These are phyloP conservation scores for Drosophila buzzatii DNA, from an alignment of 2,888 invertebrate species.

Conservation along the genomic window DNA sequence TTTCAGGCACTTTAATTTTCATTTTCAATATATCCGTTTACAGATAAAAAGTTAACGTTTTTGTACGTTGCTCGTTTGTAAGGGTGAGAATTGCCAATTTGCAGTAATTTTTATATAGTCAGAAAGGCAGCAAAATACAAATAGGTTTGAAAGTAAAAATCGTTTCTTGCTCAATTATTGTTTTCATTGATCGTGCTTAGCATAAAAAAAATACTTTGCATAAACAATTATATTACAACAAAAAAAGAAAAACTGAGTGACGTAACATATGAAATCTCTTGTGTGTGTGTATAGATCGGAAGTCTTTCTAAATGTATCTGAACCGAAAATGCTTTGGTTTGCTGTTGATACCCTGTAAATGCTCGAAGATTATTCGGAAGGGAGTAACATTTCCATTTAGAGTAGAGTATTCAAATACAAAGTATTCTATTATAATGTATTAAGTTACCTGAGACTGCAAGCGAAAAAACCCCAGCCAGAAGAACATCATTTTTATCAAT, in stretches of 20 bases:
- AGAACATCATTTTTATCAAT: too few relatives aligned
- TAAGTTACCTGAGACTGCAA: background rate
- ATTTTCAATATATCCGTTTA: background rate
- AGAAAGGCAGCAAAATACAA: background rate
- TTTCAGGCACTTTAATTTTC: slow-evolving; percentile 12
- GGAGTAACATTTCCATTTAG: background rate
- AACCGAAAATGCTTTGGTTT: background rate
- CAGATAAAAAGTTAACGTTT: background rate
- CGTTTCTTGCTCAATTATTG: background rate
- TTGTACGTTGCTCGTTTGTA: background rate
- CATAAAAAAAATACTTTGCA: background rate
- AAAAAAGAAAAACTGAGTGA: slow-evolving; percentile 5
- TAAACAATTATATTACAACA: slow-evolving; percentile 36
- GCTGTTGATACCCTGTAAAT: slow-evolving; percentile 3
- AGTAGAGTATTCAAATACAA: background rate
- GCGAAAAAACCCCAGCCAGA: background rate
- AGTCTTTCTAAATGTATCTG: background rate
- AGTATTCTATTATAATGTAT: too few relatives aligned
- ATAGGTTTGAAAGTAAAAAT: background rate
- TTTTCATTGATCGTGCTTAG: background rate
- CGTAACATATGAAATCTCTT: slow-evolving; percentile 24
- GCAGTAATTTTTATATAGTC: background rate
- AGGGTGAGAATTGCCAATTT: background rate
- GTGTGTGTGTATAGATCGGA: background rate
- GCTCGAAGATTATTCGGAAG: background rate